phyloP scores from a whole-genome alignment of 2,113 vertebrate genomes.

The Campylomormyrus numenius region DNA sequence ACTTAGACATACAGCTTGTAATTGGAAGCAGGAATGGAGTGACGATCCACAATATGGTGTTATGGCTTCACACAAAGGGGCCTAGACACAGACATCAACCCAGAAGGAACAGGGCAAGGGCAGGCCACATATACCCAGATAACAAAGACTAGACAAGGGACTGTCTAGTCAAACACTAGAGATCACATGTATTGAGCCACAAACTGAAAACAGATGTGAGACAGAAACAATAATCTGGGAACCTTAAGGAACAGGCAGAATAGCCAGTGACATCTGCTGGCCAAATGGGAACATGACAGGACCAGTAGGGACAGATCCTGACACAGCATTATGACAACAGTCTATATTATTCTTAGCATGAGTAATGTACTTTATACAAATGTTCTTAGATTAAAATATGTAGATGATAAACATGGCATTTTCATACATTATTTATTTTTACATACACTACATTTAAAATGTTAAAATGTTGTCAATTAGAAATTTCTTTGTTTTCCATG shows the following conservation, averaged over 20 bases:
- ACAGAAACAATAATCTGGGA: background rate
- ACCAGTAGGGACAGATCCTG: background rate
- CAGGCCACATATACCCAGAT: background rate
- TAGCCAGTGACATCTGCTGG: background rate
- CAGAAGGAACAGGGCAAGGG: background rate
- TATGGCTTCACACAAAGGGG: background rate
- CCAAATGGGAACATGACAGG: background rate
- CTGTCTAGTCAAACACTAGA: background rate
- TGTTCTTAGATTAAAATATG: background rate
- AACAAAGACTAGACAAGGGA: background rate
- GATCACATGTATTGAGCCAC: background rate
- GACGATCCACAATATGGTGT: background rate
- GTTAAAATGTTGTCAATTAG: no score
- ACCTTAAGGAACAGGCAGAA: background rate
- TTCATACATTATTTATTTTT: background rate
- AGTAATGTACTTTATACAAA: background rate
- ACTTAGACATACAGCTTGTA: background rate
- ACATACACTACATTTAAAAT: background rate
- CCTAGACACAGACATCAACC: background rate
- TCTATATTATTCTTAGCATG: background rate
- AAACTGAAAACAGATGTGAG: background rate
- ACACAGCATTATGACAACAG: background rate
- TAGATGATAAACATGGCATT: background rate
- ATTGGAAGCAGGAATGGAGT: background rate
- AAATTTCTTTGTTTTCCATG: no score